These are phyloP conservation scores for Brachionus asplanchnoidis DNA, from an alignment of 1,140 invertebrate species.

Conservation along the genomic window DNA sequence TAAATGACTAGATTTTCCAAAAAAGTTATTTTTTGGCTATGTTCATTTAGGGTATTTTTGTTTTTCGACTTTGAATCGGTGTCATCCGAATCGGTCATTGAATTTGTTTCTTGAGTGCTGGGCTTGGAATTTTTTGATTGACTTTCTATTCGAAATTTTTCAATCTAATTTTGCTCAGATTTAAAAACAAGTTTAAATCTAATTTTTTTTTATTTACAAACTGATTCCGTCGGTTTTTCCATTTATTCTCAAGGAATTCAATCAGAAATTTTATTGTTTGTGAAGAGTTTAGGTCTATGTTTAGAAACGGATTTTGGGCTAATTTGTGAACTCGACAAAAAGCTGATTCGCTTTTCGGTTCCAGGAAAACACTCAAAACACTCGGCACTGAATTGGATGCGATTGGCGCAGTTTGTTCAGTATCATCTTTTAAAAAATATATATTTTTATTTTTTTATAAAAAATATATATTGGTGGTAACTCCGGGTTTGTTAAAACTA, in stretches of 20 bases:
- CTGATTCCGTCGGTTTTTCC: constrained; percentile 20
- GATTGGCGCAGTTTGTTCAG: not conserved
- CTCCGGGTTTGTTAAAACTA: too few relatives aligned
- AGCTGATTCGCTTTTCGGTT: constrained; percentile 15
- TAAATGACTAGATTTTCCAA: not conserved
- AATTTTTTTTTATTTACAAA: not conserved
- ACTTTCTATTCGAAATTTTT: constrained; percentile 21
- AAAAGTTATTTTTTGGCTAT: not conserved
- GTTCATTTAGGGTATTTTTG: not conserved
- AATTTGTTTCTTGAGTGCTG: not conserved
- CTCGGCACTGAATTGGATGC: not conserved
- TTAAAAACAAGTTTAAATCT: not conserved
- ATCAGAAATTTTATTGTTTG: constrained; percentile 18
- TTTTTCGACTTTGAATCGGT: not conserved
- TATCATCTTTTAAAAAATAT: not conserved
- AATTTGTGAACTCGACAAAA: constrained; percentile 35
- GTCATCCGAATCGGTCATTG: constrained; percentile 27
- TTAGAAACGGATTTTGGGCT: constrained; percentile 30
- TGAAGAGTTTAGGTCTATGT: not conserved
- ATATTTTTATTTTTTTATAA: too few relatives aligned
- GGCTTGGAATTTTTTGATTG: not conserved
- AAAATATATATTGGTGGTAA: too few relatives aligned
- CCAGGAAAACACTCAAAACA: not conserved
- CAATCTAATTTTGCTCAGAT: not conserved
- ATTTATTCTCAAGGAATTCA: constrained; percentile 28